These are phyloP conservation scores for Heterochromis multidens DNA, from an alignment of 2,113 vertebrate species.

Conservation along the genomic window DNA sequence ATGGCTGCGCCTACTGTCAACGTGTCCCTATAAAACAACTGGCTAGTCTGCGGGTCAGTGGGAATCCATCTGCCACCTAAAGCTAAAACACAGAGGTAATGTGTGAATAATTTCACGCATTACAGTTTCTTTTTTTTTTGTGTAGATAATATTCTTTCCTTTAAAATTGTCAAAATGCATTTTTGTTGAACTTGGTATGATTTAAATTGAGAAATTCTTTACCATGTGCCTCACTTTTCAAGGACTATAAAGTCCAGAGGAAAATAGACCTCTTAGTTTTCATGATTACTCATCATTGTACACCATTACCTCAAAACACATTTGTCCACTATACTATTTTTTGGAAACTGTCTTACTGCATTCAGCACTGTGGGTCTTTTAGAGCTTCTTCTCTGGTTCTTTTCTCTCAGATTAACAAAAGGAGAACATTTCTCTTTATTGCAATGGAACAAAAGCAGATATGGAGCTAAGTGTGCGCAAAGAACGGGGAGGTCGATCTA, in stretches of 20 bases:
- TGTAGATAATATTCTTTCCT: neutral
- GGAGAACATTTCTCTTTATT: slow-evolving; percentile 1
- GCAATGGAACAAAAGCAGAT: neutral
- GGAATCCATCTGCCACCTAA: neutral
- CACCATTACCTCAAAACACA: neutral
- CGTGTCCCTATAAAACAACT: slow-evolving; percentile 24
- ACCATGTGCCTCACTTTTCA: neutral
- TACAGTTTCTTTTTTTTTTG: neutral
- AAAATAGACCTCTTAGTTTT: neutral
- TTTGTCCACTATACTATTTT: neutral
- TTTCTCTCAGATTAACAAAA: slow-evolving; percentile 11
- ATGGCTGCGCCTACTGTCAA: slow-evolving; percentile 17
- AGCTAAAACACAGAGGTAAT: neutral
- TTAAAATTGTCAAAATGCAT: neutral
- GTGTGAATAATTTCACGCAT: neutral
- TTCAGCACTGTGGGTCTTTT: neutral
- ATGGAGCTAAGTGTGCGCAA: slow-evolving; percentile 31
- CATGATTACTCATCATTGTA: neutral
- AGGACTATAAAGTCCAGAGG: neutral
- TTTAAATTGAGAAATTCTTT: neutral
- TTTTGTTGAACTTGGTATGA: neutral
- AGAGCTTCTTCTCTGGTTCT: neutral
- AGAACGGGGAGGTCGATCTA: neutral
- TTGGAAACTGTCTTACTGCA: neutral
- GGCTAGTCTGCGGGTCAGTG: neutral